These are phyloP conservation scores for Setipinna tenuifilis DNA, from an alignment of 2,797 vertebrate genomes.

Conservation along the genomic window DNA sequence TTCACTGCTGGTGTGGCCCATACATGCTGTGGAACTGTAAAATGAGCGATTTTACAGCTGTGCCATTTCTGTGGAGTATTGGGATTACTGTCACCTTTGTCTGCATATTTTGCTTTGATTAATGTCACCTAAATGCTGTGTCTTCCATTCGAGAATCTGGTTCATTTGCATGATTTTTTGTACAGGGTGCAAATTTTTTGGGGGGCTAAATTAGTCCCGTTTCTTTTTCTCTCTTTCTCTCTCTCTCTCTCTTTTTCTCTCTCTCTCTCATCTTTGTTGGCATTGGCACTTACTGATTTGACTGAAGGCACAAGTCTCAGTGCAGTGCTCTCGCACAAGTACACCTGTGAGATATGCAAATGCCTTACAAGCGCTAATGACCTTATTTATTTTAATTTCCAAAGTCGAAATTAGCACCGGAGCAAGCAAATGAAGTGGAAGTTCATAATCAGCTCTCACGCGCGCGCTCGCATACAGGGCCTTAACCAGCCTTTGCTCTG, in stretches of 20 bases:
- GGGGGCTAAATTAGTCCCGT: constrained; percentile 77
- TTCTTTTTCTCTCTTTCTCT: constrained; percentile 55
- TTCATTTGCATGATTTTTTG: constrained; percentile 88
- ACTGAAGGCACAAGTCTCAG: constrained; percentile 65
- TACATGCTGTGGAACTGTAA: constrained; percentile 64
- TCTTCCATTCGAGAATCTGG: constrained; percentile 77
- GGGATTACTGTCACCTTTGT: constrained; percentile 84
- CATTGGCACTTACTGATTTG: constrained; percentile 75
- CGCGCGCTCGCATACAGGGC: constrained; percentile 23
- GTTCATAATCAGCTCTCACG: constrained; percentile 73
- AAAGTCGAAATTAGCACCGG: constrained; percentile 80
- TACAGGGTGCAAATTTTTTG: constrained; percentile 76
- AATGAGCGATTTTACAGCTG: constrained; percentile 70
- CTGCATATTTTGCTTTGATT: constrained; percentile 85
- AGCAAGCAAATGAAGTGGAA: constrained; percentile 73
- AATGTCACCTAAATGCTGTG: constrained; percentile 85
- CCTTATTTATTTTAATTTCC: constrained; percentile 85
- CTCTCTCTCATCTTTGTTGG: constrained; percentile 75
- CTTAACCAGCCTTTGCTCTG: constrained; percentile 57
- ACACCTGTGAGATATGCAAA: constrained; percentile 84
- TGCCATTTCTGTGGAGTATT: constrained; percentile 75
- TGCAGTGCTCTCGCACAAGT: constrained; percentile 71
- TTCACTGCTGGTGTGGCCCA: constrained; percentile 51
- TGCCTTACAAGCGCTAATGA: constrained; percentile 75
- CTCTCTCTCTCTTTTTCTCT: constrained; percentile 49